Evolutionary conservation across 2,888 invertebrate genomes (phyloP).

Genomic region (Syrista parreyssii): DNA sequence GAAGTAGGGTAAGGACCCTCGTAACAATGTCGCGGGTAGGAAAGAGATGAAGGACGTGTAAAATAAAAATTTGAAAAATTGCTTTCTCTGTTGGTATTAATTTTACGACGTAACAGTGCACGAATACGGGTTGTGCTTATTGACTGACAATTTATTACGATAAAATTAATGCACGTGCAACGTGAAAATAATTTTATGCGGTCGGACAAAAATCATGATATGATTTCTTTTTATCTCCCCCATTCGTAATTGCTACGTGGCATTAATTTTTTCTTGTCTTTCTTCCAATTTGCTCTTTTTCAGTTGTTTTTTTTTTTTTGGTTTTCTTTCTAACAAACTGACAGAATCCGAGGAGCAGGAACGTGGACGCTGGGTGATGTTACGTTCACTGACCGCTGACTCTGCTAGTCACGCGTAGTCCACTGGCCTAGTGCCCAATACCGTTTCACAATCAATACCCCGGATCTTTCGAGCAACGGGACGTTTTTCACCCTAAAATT

Average conservation of each 20-base stretch:
- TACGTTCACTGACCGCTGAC: conserved; percentile 4
- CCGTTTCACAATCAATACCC: conserved; percentile 19
- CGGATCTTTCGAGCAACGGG: background rate
- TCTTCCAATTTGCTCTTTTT: background rate
- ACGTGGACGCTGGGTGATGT: background rate
- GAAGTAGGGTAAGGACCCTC: background rate
- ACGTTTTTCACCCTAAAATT: background rate
- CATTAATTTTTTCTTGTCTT: background rate
- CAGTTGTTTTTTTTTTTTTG: background rate
- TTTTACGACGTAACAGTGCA: too few species aligned
- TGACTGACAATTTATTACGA: too few species aligned
- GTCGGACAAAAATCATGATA: too few species aligned
- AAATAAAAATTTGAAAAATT: too few species aligned
- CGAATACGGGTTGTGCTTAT: too few species aligned
- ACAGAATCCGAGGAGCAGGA: background rate
- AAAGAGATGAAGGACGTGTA: too few species aligned
- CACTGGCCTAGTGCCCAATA: conserved; percentile 24
- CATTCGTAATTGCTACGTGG: too few species aligned
- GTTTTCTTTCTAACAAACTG: background rate
- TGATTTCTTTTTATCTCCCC: background rate
- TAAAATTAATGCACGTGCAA: too few species aligned
- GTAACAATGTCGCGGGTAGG: too few species aligned
- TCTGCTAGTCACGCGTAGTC: conserved; percentile 6
- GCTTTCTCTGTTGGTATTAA: too few species aligned
- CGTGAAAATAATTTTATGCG: too few species aligned